A percentile compares a stretch with the other conserved stretches of the same genome.
These are phyloP conservation scores for Enteromius treurensis DNA, from an alignment of 2,797 vertebrate genomes.

Conservation along the genomic window DNA sequence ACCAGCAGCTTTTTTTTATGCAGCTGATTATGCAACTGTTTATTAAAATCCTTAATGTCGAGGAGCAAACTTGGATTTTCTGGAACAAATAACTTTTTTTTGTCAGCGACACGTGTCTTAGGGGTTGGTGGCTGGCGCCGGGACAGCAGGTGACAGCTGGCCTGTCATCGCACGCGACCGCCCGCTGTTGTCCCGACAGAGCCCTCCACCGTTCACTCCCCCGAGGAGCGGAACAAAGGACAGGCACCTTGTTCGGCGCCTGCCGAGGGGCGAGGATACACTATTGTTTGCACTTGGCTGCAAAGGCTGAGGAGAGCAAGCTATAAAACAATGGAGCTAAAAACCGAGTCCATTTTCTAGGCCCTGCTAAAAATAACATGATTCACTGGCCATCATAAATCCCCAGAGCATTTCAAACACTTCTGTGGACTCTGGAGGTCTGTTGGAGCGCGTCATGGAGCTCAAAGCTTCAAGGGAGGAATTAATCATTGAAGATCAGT, in stretches of 20 bases:
- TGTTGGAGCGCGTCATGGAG: neutral
- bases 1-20: neutral
- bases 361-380: slow-evolving; percentile 51
- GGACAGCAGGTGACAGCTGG: slow-evolving; percentile 30
- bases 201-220: neutral
- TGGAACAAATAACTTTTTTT: neutral
- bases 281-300: too few relatives aligned
- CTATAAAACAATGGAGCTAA: slow-evolving; percentile 66
- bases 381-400: slow-evolving; percentile 24
- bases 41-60: neutral
- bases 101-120: slow-evolving; percentile 9
- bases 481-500: slow-evolving; percentile 68
- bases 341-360: slow-evolving; percentile 38
- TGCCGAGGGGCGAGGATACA: slow-evolving; percentile 53
- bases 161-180: slow-evolving; percentile 62
- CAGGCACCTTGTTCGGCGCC: slow-evolving; percentile 45
- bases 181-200: slow-evolving; percentile 30
- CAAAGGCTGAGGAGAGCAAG: too few relatives aligned
- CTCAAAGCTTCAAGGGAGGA: slow-evolving; percentile 27
- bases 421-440: neutral
- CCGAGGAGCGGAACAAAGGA: slow-evolving; percentile 23
- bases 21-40: neutral
- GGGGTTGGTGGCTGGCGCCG: slow-evolving; percentile 17
- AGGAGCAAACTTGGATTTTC: neutral
- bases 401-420: neutral